These are phyloP conservation scores for Dolomedes plantarius DNA, from an alignment of 2,888 invertebrate genomes.

Conservation along the genomic window DNA sequence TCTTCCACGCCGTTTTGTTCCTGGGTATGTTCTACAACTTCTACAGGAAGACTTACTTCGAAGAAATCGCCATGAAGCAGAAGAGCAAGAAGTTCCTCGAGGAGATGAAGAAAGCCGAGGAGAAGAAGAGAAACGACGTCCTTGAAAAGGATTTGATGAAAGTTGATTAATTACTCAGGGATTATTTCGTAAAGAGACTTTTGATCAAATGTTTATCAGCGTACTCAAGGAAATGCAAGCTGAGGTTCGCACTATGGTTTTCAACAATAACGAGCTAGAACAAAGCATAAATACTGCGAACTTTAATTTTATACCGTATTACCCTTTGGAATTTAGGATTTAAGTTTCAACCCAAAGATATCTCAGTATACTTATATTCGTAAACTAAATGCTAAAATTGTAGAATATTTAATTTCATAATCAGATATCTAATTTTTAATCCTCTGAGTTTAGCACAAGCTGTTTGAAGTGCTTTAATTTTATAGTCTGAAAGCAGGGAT, in stretches of 20 bases:
- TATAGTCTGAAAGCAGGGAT: no score
- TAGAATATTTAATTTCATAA: no score
- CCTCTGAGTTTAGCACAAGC: no score
- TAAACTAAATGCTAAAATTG: no score
- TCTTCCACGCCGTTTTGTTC: constrained; percentile 77
- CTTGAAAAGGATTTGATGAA: neutral
- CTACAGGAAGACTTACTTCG: constrained; percentile 76
- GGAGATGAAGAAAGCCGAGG: constrained; percentile 11
- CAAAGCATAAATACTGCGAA: no score
- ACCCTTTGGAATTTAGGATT: no score
- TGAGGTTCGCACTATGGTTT: neutral
- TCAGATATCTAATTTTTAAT: no score
- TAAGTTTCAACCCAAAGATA: no score
- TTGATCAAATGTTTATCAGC: neutral
- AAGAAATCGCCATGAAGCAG: constrained; percentile 71
- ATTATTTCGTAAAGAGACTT: neutral
- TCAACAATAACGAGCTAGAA: neutral
- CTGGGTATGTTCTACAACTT: constrained; percentile 78
- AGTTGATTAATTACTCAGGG: neutral
- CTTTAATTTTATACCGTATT: no score
- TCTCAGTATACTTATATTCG: no score
- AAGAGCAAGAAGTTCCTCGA: constrained; percentile 46
- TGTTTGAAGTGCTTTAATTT: no score
- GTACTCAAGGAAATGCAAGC: neutral
- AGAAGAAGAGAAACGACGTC: neutral